phyloP scores from a whole-genome alignment of 2,113 vertebrate genomes.

The Morphnarchus princeps region DNA sequence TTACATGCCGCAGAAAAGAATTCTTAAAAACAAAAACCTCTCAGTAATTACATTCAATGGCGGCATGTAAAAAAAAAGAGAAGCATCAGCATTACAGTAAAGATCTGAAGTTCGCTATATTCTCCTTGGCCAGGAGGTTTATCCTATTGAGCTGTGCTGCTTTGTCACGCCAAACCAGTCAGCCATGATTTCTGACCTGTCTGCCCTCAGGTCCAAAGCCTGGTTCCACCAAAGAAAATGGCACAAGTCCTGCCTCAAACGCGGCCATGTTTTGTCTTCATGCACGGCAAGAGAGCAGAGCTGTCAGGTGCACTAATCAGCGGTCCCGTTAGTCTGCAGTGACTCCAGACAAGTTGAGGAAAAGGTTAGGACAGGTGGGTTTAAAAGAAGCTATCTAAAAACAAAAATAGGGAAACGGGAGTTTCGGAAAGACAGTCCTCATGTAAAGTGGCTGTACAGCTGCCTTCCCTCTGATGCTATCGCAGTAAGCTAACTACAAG shows the following conservation, averaged over 20 bases:
- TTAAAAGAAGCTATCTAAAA: not conserved
- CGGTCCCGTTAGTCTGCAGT: fast-evolving
- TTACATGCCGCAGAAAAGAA: not conserved
- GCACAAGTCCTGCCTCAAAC: not conserved
- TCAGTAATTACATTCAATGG: not conserved
- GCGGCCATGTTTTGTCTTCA: not conserved
- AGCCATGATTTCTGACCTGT: not conserved
- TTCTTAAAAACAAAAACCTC: not conserved
- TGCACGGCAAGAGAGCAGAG: not conserved
- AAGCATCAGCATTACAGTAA: not conserved
- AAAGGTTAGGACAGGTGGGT: not conserved
- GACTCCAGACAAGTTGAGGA: not conserved
- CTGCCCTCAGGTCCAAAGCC: not conserved
- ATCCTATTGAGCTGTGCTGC: not conserved
- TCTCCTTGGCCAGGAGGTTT: not conserved
- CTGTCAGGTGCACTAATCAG: not conserved
- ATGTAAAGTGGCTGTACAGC: not conserved
- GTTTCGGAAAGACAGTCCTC: not conserved
- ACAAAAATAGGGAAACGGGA: not conserved
- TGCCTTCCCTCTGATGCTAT: not conserved
- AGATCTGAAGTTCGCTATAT: not conserved
- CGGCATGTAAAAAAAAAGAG: not conserved
- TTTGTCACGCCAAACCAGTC: not conserved
- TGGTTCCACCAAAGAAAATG: not conserved
- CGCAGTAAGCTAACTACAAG: not conserved